These are phyloP conservation scores for Armadillidium nasatum DNA, from an alignment of 1,140 invertebrate genomes.

Conservation along the genomic window DNA sequence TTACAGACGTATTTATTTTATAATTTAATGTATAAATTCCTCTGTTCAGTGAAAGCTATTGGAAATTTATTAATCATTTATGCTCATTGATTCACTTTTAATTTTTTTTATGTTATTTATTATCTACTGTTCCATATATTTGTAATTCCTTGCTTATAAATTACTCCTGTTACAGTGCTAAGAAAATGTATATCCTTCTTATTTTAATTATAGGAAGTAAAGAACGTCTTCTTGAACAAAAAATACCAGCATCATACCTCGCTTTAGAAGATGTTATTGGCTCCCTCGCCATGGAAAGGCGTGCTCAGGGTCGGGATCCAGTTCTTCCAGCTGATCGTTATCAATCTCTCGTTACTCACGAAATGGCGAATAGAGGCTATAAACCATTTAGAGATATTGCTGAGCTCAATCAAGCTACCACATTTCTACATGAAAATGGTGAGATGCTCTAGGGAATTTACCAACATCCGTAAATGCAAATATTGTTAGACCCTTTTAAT, in stretches of 20 bases:
- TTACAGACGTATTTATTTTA: not conserved
- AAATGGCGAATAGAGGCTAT: slow-evolving; percentile 62
- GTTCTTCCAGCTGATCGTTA: slow-evolving; percentile 84
- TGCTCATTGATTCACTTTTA: no score
- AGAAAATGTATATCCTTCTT: slow-evolving; percentile 34
- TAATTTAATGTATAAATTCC: not conserved
- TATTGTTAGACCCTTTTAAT: no score
- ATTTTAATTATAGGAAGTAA: slow-evolving; percentile 66
- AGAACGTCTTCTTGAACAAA: slow-evolving; percentile 84
- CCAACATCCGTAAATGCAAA: no score
- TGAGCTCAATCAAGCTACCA: slow-evolving; percentile 86
- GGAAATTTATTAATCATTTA: no score
- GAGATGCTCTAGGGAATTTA: slow-evolving; percentile 28
- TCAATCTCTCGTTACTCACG: slow-evolving; percentile 62
- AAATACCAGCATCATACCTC: slow-evolving; percentile 91
- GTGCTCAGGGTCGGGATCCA: slow-evolving; percentile 63
- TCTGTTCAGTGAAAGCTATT: no score
- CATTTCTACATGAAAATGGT: slow-evolving; percentile 97
- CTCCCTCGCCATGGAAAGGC: slow-evolving; percentile 66
- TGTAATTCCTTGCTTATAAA: no score
- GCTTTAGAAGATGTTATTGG: slow-evolving; percentile 86
- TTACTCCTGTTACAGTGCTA: no score
- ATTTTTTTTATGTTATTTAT: no score
- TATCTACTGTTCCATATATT: no score
- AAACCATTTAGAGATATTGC: slow-evolving; percentile 76